Evolutionary conservation across 2,888 invertebrate genomes (phyloP).

Genomic region (Drosophila sordidula): DNA sequence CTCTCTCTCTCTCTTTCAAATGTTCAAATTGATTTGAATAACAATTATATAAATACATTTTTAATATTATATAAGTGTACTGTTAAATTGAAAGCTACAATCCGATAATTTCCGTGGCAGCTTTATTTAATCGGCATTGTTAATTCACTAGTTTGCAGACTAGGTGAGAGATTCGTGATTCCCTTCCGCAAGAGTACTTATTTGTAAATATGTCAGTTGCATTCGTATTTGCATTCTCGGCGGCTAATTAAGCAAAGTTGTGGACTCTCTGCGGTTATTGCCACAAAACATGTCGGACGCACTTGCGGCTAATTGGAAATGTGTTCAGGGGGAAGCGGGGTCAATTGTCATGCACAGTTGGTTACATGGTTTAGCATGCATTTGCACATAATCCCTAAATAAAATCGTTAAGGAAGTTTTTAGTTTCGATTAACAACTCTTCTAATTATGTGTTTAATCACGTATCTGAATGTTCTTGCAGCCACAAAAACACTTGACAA

Average conservation of each 20-base stretch:
- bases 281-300: constrained; percentile 24
- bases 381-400: neutral
- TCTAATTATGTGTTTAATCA: neutral
- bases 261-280: constrained; percentile 15
- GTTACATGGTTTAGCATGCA: neutral
- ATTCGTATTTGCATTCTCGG: constrained; percentile 20
- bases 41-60: too few relatives aligned
- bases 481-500: constrained; percentile 3
- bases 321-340: neutral
- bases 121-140: too few relatives aligned
- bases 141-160: neutral
- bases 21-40: too few relatives aligned
- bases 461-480: constrained; percentile 17
- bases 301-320: constrained; percentile 41
- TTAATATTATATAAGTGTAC: too few relatives aligned
- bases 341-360: neutral
- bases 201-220: constrained; percentile 12
- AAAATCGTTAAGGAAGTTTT: neutral
- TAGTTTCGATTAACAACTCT: neutral
- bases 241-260: constrained; percentile 39
- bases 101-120: too few relatives aligned
- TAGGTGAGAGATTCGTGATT: neutral
- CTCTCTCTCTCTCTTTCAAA: too few relatives aligned
- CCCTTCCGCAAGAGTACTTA: neutral
- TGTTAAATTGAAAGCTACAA: too few relatives aligned